Base-by-base conservation (phyloP, 2,113 vertebrate genomes). In the Bothrops jararaca region DNA sequence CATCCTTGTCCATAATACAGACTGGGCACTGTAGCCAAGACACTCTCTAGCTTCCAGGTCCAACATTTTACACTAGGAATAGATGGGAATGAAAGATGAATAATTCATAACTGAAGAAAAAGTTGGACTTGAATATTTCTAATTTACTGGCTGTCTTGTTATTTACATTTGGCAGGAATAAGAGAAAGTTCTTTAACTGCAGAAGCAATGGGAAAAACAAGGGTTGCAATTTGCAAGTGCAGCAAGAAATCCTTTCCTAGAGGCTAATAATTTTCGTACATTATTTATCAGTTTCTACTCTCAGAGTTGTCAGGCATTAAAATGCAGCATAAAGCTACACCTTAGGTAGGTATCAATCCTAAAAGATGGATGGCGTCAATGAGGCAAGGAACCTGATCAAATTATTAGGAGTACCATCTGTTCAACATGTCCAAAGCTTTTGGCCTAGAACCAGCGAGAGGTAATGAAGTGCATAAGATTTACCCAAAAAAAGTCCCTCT, bases 391-490 rank as follows among this genome's bases (percentile, higher is more conserved):
- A 69, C 2, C 53, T 93, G 74, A 39, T 92, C 91, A 0, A 4
- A 94, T 64, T 89, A 91, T 92, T 0, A 0, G 74, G 80, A 85
- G 23, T 39, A 42, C 86, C 0, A 0, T 64, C 45, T 26, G 88
- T 18, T 64, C 90, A 91, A 42, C 34, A 24, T 86, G 69, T 53
- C 85, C 0, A 1, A 53, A 85, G n/a, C 91, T 50, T n/a, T 54
- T 90, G n/a, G 89, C 92, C 57, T 45, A 64, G 0, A 1, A 54
- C 80, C 5, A 4, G 34, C 18, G 85, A 85, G 29, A 58, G 0
- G 0, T 0, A 0, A 1, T 0, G 48, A 88, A 89, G 18, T 64
- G 42, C 0, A 13, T 80, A 93, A 87, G n/a, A 86, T 53, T 60
- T 92, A 24, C 23, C 15, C 50, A 15, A 52, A 85, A 58, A 29